Evolutionary conservation across 2,888 invertebrate species (phyloP).

Genomic region (Sicus ferrugineus): DNA sequence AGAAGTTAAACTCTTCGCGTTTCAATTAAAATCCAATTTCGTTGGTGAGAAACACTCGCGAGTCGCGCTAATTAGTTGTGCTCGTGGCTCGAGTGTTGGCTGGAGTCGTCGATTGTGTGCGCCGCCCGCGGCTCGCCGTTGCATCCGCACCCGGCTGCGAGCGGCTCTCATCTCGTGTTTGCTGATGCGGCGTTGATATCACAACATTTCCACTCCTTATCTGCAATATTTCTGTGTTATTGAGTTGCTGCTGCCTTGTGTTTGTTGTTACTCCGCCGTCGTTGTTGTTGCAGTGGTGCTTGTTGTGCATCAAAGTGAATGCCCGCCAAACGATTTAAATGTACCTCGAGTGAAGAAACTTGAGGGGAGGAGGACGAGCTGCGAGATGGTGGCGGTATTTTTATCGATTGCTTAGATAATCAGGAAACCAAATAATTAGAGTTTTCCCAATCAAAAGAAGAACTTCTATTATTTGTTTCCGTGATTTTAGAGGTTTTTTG

Average conservation of each 20-base stretch:
- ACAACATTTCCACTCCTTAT: slow-evolving; percentile 12
- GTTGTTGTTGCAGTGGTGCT: background rate
- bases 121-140: background rate
- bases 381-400: no score
- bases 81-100: slow-evolving; percentile 41
- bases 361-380: no score
- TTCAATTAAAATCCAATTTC: slow-evolving; percentile 34
- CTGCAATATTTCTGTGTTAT: slow-evolving; percentile 1
- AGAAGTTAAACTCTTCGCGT: slow-evolving; percentile 15
- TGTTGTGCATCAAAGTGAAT: slow-evolving; percentile 10
- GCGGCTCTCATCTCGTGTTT: background rate
- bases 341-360: background rate
- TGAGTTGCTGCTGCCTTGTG: no score
- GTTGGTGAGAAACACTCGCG: slow-evolving; percentile 23
- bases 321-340: background rate
- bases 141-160: background rate
- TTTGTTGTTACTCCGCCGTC: no score
- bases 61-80: slow-evolving; percentile 42
- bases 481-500: no score
- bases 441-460: no score
- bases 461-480: no score
- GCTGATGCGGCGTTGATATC: background rate
- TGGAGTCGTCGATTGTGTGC: slow-evolving; percentile 10
- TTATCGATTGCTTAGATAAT: no score
- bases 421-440: no score